Percentiles rank a stretch among this genome's conserved stretches.
Conservation (phyloP, 2,113 vertebrate species). For the Erinaceus europaeus region DNA sequence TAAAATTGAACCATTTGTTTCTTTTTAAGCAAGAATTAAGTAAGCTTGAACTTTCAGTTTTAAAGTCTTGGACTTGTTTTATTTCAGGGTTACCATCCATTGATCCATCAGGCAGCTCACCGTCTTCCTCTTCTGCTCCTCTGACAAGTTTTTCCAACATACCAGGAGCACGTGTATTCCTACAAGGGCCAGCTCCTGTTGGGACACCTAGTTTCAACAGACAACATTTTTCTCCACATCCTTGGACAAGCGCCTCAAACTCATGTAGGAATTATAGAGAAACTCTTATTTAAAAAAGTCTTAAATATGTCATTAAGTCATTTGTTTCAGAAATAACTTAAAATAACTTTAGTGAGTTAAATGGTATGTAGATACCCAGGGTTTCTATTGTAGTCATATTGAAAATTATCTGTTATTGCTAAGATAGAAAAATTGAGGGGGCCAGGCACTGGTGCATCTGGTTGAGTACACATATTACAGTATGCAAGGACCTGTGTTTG, state of each 20-base stretch:
- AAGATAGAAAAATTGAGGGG: conserved; percentile 12
- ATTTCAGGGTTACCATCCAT: conserved; percentile 88
- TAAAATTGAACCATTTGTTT: conserved; percentile 35
- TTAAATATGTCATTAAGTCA: conserved; percentile 76
- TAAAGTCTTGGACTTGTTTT: conserved; percentile 71
- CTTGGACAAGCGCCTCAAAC: conserved; percentile 96
- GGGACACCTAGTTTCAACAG: conserved; percentile 97
- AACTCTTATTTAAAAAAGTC: conserved; percentile 71
- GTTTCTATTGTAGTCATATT: conserved; percentile 50
- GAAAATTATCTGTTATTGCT: conserved; percentile 26
- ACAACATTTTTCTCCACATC: conserved; percentile 99
- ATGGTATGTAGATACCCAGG: conserved; percentile 14
- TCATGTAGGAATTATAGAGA: conserved; percentile 91
- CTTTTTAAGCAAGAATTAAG: conserved; percentile 35
- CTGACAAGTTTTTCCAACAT: conserved; percentile 95
- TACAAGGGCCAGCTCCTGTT: conserved; percentile 91
- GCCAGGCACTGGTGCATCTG: too few species aligned
- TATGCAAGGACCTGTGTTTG: too few species aligned
- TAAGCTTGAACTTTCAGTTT: conserved; percentile 20
- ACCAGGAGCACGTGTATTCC: conserved; percentile 94
- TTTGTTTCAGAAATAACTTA: conserved; percentile 47
- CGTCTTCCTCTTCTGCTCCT: conserved; percentile 87
- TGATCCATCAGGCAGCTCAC: conserved; percentile 86
- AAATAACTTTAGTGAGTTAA: conserved; percentile 53
- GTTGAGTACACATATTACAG: too few species aligned